Conservation (phyloP, 2,113 vertebrate species). For the Okapia johnstoni region DNA sequence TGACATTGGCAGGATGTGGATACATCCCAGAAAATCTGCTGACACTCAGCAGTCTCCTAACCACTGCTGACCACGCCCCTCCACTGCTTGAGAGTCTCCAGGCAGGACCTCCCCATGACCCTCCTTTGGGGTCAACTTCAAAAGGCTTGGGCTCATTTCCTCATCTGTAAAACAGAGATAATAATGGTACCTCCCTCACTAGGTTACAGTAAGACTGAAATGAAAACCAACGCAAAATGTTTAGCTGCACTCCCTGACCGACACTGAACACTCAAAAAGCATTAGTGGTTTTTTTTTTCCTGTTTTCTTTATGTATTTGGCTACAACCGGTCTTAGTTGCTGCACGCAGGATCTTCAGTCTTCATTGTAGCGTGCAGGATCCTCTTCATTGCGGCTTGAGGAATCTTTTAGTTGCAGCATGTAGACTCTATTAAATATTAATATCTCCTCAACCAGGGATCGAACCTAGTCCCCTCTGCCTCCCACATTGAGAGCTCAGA, state of each 20-base stretch:
- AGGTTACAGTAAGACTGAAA: background rate
- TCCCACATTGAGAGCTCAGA: background rate
- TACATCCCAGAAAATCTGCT: background rate
- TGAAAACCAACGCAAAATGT: background rate
- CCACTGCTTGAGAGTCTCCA: background rate
- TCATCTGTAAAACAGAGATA: background rate
- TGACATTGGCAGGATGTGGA: background rate
- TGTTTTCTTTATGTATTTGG: background rate
- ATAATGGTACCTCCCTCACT: background rate
- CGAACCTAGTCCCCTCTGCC: background rate
- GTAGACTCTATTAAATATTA: background rate
- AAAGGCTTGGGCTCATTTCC: background rate
- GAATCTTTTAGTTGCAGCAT: background rate
- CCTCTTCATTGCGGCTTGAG: background rate
- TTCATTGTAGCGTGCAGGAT: background rate
- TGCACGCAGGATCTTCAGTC: background rate
- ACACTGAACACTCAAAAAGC: background rate
- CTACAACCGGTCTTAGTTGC: background rate
- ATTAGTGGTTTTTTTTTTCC: background rate
- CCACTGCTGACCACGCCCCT: background rate
- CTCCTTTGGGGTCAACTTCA: background rate
- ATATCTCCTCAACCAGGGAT: background rate
- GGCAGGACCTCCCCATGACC: slow-evolving; percentile 5
- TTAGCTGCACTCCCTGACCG: background rate
- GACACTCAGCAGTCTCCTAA: background rate